Evolutionary conservation across 2,888 invertebrate genomes (phyloP), one percentile per base, ranked within the genome.

Genomic region (Hemithea aestivaria): DNA sequence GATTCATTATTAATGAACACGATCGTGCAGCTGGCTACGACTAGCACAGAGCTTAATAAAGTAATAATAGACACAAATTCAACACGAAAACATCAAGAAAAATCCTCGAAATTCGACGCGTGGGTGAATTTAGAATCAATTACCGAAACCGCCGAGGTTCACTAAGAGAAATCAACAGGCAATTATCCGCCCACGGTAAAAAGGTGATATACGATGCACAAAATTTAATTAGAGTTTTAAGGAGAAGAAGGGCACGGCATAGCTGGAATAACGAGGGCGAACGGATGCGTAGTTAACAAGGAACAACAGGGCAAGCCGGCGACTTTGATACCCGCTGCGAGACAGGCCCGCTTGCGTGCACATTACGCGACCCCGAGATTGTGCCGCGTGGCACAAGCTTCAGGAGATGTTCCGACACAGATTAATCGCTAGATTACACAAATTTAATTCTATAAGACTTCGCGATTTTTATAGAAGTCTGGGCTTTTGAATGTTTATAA

Each of bases 321-420:
- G 62, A 73, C 74, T 74, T 73, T 69, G 74, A 73, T 69, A 64
- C 79, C 80, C 66, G 79, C 79, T 78, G 81, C 53, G 79, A 67
- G 72, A 79, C 81, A 80, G 64, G 61, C 40, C 56, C 62, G 64
- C 69, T 77, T 69, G 79, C 79, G 79, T 78, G 79, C 69, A 53
- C 56, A 56, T 53, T 48, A 46, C 52, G 53, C 52, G 61, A 56
- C 57, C 59, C 35, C 39, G 48, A 40, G 54, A 56, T 55, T 7
- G 7, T 6, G 9, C 11, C 6, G 25, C 35, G 56, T 51, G 61
- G 57, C 34, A 44, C 57, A 62, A 66, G 66, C 59, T 59, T 58
- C 55, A 57, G 52, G 56, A 56, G 53, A 56, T 16, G 16, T 16
- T 16, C 2, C 16, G n/a, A n/a, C n/a, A n/a, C n/a, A n/a, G n/a